A percentile compares a stretch with the other conserved stretches of the same genome.
Evolutionary conservation across 2,888 invertebrate genomes (phyloP).

Genomic region (Caradrina clavipalpis): DNA sequence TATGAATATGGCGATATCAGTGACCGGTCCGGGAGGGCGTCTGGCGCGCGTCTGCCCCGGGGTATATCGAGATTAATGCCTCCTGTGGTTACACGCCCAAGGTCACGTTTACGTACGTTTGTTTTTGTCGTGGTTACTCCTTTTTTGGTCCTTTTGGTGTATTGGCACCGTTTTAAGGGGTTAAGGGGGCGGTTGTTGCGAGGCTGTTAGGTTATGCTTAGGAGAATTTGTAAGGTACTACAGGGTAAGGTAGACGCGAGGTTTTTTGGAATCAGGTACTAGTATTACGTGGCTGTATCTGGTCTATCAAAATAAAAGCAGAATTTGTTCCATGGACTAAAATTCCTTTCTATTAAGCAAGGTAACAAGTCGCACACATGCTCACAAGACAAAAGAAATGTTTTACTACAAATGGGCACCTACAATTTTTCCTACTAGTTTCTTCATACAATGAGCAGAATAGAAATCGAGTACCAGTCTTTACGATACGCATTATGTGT

Average conservation of each 20-base stretch:
- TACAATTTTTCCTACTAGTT: neutral
- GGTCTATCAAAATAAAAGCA: neutral
- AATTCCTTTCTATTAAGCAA: neutral
- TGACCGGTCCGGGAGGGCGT: slow-evolving; percentile 66
- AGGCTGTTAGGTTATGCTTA: neutral
- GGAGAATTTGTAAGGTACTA: neutral
- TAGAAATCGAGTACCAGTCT: slow-evolving; percentile 22
- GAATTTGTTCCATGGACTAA: neutral
- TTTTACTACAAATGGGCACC: neutral
- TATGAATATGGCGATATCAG: slow-evolving; percentile 69
- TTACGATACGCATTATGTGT: slow-evolving; percentile 2
- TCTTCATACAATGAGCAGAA: slow-evolving; percentile 15
- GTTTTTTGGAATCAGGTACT: neutral
- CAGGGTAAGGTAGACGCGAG: neutral
- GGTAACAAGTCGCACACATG: neutral
- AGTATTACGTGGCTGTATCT: neutral
- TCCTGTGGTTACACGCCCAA: slow-evolving; percentile 65
- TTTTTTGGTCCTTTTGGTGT: slow-evolving; percentile 48
- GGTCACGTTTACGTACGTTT: slow-evolving; percentile 67
- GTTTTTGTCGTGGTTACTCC: slow-evolving; percentile 52
- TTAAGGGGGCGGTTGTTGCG: slow-evolving; percentile 14
- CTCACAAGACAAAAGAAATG: neutral
- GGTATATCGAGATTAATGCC: slow-evolving; percentile 68
- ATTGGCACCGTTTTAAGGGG: slow-evolving; percentile 39
- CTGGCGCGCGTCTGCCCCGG: slow-evolving; percentile 66